phyloP scores from a whole-genome alignment of 2,888 invertebrate genomes.

The Leptopilina myrica region DNA sequence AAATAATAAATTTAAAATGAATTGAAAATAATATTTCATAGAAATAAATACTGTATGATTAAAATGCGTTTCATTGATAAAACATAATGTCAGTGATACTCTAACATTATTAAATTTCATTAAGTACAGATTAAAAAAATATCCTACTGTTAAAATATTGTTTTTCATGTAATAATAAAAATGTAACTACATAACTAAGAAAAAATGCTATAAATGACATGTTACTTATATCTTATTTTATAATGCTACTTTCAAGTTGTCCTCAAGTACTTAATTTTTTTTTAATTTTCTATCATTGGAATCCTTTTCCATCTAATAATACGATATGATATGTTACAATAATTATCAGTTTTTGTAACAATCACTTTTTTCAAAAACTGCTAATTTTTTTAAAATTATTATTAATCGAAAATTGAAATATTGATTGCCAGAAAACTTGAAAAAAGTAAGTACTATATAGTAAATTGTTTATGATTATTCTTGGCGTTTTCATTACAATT shows the following conservation, averaged over 20 bases:
- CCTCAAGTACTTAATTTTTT: background rate
- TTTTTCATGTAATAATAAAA: constrained; percentile 7
- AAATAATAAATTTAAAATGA: background rate
- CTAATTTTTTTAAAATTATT: constrained; percentile 2
- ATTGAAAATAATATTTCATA: background rate
- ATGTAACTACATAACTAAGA: background rate
- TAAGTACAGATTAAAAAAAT: background rate
- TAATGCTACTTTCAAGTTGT: constrained; percentile 24
- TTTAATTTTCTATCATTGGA: background rate
- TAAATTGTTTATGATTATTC: background rate
- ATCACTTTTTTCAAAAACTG: background rate
- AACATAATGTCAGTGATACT: constrained; percentile 20
- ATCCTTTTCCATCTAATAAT: background rate
- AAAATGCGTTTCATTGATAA: no score
- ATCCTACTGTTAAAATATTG: background rate
- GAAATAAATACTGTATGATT: no score
- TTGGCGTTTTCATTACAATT: constrained; percentile 16
- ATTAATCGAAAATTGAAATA: background rate
- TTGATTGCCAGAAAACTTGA: background rate
- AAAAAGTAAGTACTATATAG: background rate
- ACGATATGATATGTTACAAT: constrained; percentile 7
- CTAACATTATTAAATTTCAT: constrained; percentile 4
- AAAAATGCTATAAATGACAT: constrained; percentile 1
- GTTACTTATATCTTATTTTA: constrained; percentile 2
- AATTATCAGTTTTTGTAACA: constrained; percentile 10